A percentile compares a stretch with the other conserved stretches of the same genome.
Evolutionary conservation across 2,888 invertebrate genomes (phyloP).

Genomic region (Gibbula magus): DNA sequence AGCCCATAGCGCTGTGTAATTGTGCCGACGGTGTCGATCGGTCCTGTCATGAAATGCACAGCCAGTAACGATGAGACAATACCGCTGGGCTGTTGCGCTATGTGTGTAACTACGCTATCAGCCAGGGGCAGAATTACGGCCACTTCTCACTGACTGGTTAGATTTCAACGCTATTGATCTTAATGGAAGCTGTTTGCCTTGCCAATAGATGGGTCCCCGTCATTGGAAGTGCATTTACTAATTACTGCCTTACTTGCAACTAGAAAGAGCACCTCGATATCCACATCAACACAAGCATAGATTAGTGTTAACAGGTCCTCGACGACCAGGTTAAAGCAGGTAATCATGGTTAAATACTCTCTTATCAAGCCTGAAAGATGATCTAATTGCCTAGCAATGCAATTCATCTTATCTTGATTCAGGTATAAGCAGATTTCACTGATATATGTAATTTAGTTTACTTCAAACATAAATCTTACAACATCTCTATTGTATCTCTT

Average conservation of each 20-base stretch:
- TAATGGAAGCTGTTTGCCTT: background rate
- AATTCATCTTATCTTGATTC: background rate
- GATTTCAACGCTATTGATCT: slow-evolving; percentile 1
- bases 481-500: too few species aligned
- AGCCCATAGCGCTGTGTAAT: background rate
- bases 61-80: background rate
- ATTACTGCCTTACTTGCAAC: background rate
- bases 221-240: slow-evolving; percentile 11
- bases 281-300: background rate
- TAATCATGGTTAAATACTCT: background rate
- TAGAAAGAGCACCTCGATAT: background rate
- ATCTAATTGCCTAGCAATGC: background rate
- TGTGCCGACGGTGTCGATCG: background rate
- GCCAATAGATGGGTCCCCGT: background rate
- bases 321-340: background rate
- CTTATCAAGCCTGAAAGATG: slow-evolving; percentile 13
- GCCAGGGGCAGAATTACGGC: background rate
- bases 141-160: slow-evolving; percentile 11
- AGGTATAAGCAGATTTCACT: background rate
- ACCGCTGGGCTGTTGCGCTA: background rate
- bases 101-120: background rate
- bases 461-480: too few species aligned
- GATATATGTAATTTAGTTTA: too few species aligned
- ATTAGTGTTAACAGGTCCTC: background rate
- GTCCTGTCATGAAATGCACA: background rate